Base-by-base conservation (phyloP, 2,888 invertebrate species). In the Netelia inedita region DNA sequence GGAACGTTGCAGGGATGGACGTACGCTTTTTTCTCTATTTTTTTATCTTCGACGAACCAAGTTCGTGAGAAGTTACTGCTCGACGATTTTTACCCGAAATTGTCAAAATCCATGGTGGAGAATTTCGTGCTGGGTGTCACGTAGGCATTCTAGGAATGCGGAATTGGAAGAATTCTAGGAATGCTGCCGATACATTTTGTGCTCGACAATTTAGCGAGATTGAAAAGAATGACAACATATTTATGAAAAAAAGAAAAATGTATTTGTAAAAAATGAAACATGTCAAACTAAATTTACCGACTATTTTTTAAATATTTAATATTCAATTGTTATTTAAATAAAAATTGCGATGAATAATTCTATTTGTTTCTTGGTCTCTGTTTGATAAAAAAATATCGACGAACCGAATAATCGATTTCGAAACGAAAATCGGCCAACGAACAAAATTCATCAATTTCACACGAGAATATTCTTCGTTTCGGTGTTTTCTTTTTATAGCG, bases 1-100 rank as follows among this genome's bases (percentile, higher is more conserved):
- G 61, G 14, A 43, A 53, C 16, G 73, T 73, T 68, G 69, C 50
- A 14, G 65, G 50, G 2, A 14, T 14, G 53, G 50, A 16, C 35
- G 35, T 35, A 35, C 6, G 5, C n/a, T 53, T 53, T 53, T 53
- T 16, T 8, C 1, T 14, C 14, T 14, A 16, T 14, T 53, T 53
- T 46, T 74, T 35, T 3, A 35, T 6, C 35, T 35, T 57, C 65
- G 23, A 21, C 8, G 61, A 21, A 59, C 43, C 41, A n/a, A 16
- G 9, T 65, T 46, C 28, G 68, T 16, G 19, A 50, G 59, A 46
- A 55, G n/a, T 73, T 14, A 41, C 23, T 41, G 73, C 19, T 14
- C 28, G 61, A 59, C 59, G 14, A 53, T 14, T 53, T 6, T 14
- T 19, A 43, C 65, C 19, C 61, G 21, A 35, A 19, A 53, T 63